These are phyloP conservation scores for Agrochola lota DNA, from an alignment of 2,888 invertebrate genomes.

Conservation along the genomic window DNA sequence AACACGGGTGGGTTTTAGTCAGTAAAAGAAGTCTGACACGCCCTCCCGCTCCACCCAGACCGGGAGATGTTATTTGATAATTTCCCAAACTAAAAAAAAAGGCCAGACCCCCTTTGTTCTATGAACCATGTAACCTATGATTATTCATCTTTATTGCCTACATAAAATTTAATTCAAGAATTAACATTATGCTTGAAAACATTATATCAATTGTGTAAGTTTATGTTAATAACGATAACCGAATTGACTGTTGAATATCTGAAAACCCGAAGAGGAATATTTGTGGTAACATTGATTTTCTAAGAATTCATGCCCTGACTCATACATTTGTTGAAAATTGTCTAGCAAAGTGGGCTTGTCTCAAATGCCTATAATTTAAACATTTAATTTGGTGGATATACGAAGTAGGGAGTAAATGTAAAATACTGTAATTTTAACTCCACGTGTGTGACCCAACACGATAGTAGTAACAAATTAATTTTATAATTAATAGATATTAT, in stretches of 20 bases:
- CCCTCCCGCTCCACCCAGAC: too few species aligned
- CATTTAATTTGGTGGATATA: background rate
- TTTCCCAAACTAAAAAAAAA: too few species aligned
- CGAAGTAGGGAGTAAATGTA: background rate
- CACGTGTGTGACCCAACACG: constrained; percentile 16
- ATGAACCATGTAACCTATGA: background rate
- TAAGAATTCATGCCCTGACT: constrained; percentile 1
- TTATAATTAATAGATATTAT: constrained; percentile 43
- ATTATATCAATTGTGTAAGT: constrained; percentile 9
- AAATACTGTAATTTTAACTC: constrained; percentile 22
- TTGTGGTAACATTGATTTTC: constrained; percentile 13
- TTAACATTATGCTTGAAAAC: background rate
- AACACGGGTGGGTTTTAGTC: too few species aligned
- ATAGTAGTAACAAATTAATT: constrained; percentile 42
- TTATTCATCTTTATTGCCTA: background rate
- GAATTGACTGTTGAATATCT: constrained; percentile 14
- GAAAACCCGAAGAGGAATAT: constrained; percentile 5
- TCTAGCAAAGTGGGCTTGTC: background rate
- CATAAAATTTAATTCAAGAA: background rate
- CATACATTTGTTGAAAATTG: background rate
- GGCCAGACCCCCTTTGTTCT: background rate
- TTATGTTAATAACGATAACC: constrained; percentile 16
- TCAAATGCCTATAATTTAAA: background rate
- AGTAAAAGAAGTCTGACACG: too few species aligned
- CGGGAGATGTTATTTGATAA: too few species aligned